Conservation (phyloP, 1,140 invertebrate genomes). For the Chrysomallon squamiferum region DNA sequence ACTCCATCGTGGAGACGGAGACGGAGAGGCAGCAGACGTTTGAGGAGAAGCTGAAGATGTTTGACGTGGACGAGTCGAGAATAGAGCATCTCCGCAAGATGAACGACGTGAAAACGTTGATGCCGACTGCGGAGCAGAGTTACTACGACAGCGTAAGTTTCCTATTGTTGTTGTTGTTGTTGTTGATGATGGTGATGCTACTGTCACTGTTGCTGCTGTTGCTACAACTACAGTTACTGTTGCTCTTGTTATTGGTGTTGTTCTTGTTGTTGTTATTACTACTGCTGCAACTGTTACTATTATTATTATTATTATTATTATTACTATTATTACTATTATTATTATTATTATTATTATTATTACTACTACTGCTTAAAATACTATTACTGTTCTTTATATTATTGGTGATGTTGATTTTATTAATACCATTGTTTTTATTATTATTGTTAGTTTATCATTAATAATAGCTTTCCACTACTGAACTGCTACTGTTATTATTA, state of each 20-base stretch:
- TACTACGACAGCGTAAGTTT: slow-evolving; percentile 44
- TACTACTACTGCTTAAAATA: too few species aligned
- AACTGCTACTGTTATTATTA: too few species aligned
- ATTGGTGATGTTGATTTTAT: too few species aligned
- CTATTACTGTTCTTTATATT: too few species aligned
- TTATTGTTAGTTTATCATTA: too few species aligned
- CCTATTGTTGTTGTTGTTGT: neutral
- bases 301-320: neutral
- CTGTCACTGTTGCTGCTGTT: neutral
- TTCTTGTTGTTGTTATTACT: neutral
- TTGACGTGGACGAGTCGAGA: slow-evolving; percentile 39
- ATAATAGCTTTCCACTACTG: too few species aligned
- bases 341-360: neutral
- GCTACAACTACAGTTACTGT: neutral
- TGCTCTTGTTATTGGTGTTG: neutral
- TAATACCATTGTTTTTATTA: too few species aligned
- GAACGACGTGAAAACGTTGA: slow-evolving; percentile 34
- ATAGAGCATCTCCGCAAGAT: slow-evolving; percentile 50
- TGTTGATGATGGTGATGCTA: neutral
- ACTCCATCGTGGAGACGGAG: too few species aligned
- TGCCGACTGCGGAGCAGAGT: slow-evolving; percentile 27
- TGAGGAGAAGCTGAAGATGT: slow-evolving; percentile 15
- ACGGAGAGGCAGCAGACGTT: slow-evolving; percentile 16
- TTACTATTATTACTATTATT: neutral
- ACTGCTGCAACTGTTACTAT: neutral